Evolutionary conservation across 2,888 invertebrate species (phyloP).

Genomic region (Ariolimax columbianus): DNA sequence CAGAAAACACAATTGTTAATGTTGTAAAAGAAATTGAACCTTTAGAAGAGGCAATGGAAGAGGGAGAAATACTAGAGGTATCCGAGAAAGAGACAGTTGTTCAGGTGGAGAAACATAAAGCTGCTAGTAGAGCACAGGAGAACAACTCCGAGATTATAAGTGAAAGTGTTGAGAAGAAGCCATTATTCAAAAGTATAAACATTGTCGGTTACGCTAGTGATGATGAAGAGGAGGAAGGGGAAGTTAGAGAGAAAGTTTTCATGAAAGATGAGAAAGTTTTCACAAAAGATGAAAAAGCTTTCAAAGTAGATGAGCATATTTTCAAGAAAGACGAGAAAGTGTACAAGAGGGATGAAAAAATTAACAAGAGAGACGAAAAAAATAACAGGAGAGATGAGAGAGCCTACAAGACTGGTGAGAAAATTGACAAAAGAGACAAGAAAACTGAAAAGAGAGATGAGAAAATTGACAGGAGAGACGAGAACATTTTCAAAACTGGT

Average conservation of each 20-base stretch:
- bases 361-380: too few relatives aligned
- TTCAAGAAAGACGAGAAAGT: too few relatives aligned
- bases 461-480: too few relatives aligned
- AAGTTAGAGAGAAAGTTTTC: slow-evolving; percentile 38
- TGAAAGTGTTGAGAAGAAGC: not conserved
- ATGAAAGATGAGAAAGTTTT: slow-evolving; percentile 30
- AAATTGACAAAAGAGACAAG: too few relatives aligned
- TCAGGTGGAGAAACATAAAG: not conserved
- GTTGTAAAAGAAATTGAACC: not conserved
- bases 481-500: too few relatives aligned
- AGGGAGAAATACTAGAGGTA: slow-evolving; percentile 34
- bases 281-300: too few relatives aligned
- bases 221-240: slow-evolving; percentile 43
- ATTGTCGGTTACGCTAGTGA: slow-evolving; percentile 47
- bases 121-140: not conserved
- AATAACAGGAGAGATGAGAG: too few relatives aligned
- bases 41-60: slow-evolving; percentile 14
- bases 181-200: slow-evolving; percentile 5
- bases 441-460: too few relatives aligned
- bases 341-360: too few relatives aligned
- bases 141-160: not conserved
- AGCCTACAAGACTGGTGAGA: too few relatives aligned
- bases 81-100: not conserved
- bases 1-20: not conserved
- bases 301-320: too few relatives aligned